These are phyloP conservation scores for Pangasius krempfi DNA, from an alignment of 2,797 vertebrate species.

Conservation along the genomic window DNA sequence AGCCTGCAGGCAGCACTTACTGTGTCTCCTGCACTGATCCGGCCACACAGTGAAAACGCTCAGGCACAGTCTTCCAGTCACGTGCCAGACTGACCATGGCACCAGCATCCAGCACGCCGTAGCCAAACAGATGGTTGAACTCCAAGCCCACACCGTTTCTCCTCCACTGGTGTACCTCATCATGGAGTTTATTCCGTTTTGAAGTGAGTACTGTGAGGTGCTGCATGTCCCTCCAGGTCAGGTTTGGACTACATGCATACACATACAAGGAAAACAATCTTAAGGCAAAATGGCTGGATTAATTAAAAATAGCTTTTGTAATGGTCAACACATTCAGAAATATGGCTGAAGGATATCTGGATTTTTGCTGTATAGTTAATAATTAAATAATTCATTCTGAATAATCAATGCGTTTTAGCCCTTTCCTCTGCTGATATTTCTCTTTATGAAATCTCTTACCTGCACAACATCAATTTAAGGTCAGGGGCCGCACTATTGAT, in stretches of 20 bases:
- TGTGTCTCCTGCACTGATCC: constrained; percentile 90
- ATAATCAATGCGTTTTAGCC: neutral
- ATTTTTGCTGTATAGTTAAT: neutral
- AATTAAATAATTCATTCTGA: neutral
- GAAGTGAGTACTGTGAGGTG: constrained; percentile 97
- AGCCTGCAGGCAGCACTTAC: constrained; percentile 78
- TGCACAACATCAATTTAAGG: neutral
- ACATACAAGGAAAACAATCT: constrained; percentile 5
- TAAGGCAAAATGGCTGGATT: neutral
- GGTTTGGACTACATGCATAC: constrained; percentile 74
- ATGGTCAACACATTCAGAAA: neutral
- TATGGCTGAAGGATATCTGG: neutral
- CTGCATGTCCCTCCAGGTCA: constrained; percentile 98
- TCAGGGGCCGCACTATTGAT: neutral
- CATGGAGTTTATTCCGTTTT: constrained; percentile 97
- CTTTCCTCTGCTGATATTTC: neutral
- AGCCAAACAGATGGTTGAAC: constrained; percentile 98
- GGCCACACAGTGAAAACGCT: constrained; percentile 96
- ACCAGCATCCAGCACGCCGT: constrained; percentile 94
- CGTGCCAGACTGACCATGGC: constrained; percentile 97
- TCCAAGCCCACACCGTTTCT: constrained; percentile 97
- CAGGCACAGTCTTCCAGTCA: constrained; percentile 96
- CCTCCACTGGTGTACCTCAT: constrained; percentile 96
- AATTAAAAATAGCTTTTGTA: neutral
- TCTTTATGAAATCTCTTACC: neutral